Percentiles rank a stretch among this genome's conserved stretches.
Conservation (phyloP, 2,797 vertebrate species). For the Gymnothorax javanicus region DNA sequence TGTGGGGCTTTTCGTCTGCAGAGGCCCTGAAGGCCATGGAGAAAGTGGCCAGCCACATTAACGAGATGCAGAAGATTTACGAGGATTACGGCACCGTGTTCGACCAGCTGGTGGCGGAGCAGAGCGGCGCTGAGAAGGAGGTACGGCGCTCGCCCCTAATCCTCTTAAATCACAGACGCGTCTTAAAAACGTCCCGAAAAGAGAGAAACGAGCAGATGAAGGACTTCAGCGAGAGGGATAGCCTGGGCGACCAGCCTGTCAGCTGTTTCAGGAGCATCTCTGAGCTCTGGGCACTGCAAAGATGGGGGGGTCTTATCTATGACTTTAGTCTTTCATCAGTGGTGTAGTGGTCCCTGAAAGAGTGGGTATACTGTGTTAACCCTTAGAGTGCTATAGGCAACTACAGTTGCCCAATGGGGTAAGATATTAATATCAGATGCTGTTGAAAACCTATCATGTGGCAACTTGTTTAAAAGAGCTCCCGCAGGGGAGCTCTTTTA, state of each 20-base stretch:
- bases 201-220: background rate
- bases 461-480: no score
- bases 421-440: no score
- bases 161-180: background rate
- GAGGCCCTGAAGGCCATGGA: slow-evolving; percentile 95
- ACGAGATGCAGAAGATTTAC: slow-evolving; percentile 98
- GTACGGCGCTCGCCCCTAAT: slow-evolving; percentile 55
- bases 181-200: background rate
- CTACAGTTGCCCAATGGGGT: no score
- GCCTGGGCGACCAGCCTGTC: background rate
- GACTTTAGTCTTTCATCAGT: no score
- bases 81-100: slow-evolving; percentile 93
- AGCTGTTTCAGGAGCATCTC: background rate
- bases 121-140: slow-evolving; percentile 83
- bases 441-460: no score
- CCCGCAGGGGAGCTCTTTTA: no score
- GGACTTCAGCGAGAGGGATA: background rate
- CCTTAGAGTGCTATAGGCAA: no score
- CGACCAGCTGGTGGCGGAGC: slow-evolving; percentile 88
- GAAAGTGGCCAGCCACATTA: slow-evolving; percentile 94
- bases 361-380: no score
- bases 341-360: no score
- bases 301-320: no score
- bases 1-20: slow-evolving; percentile 50
- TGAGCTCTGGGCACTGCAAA: background rate